phyloP scores from a whole-genome alignment of 2,797 vertebrate genomes.

The Psittacula derbiana region DNA sequence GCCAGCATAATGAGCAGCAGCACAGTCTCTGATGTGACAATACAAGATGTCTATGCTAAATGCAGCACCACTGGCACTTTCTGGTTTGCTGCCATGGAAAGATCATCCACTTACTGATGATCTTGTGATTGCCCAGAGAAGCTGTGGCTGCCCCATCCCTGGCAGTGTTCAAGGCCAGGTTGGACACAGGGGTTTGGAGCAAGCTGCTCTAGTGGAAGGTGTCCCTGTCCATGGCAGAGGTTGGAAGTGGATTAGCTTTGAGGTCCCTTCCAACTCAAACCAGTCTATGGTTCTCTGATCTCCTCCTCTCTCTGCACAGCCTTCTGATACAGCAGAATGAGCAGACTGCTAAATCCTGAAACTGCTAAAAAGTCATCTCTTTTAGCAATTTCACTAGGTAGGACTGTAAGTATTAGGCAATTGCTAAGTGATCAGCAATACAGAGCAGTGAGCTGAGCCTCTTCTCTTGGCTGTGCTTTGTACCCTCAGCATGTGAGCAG shows the following conservation, averaged over 20 bases:
- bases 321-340: background rate
- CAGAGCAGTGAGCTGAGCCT: background rate
- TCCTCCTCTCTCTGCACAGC: background rate
- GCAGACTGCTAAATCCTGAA: background rate
- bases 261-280: too few species aligned
- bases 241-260: too few species aligned
- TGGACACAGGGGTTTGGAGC: background rate
- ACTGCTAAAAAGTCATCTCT: background rate
- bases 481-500: background rate
- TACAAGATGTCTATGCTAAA: fast-evolving
- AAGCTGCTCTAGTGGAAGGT: background rate
- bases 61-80: background rate
- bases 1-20: fast-evolving
- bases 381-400: background rate
- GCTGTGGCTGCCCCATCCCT: background rate
- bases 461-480: background rate
- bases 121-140: background rate
- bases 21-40: background rate
- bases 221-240: background rate
- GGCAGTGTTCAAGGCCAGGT: background rate
- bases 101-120: background rate
- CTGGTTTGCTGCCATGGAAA: background rate
- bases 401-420: background rate
- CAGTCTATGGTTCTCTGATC: background rate
- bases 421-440: background rate